Base-by-base conservation (phyloP, 2,888 invertebrate genomes). In the Zonitis immaculata region DNA sequence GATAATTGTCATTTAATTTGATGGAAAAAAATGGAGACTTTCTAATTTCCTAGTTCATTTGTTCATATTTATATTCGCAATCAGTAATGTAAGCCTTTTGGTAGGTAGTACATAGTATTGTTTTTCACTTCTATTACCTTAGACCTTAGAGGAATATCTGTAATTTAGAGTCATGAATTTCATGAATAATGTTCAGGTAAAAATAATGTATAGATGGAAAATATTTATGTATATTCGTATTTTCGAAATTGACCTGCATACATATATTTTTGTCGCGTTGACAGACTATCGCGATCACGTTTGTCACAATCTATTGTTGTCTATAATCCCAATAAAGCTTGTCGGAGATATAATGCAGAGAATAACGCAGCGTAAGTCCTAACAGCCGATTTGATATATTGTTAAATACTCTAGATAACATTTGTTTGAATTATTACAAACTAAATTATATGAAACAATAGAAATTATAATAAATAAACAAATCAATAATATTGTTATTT, bases 241-340 rank as follows among this genome's bases (percentile, higher is more conserved):
- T 39, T 39, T 39, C 18, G n/a, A 39, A n/a, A 39, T 39, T 39
- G 39, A 39, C 39, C 39, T 39, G 20, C 39, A 39, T 56, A 53
- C 56, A 51, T 56, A n/a, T n/a, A 56, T 53, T 57, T 57, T 52
- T 51, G 42, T 44, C 1, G 32, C 44, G 46, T 28, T 55, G 57
- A 57, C 54, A 57, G 57, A 49, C 49, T 44, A 44, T 48, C 30
- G 49, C 49, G 47, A 49, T 49, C 48, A 51, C 46, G 44, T 43
- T 44, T 50, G 49, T 54, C 57, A 47, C 57, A 50, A 55, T 55
- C 54, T 57, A 57, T 57, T 55, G 57, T 57, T 52, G 51, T 43
- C 52, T 50, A 54, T 57, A 52, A 57, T 57, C 51, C 54, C 54
- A 55, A 55, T 57, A 57, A 57, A 57, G 54, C 54, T 55, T 42